These are phyloP conservation scores for Oikopleura albicans DNA, from an alignment of 23 tunicate genomes.

Conservation along the genomic window DNA sequence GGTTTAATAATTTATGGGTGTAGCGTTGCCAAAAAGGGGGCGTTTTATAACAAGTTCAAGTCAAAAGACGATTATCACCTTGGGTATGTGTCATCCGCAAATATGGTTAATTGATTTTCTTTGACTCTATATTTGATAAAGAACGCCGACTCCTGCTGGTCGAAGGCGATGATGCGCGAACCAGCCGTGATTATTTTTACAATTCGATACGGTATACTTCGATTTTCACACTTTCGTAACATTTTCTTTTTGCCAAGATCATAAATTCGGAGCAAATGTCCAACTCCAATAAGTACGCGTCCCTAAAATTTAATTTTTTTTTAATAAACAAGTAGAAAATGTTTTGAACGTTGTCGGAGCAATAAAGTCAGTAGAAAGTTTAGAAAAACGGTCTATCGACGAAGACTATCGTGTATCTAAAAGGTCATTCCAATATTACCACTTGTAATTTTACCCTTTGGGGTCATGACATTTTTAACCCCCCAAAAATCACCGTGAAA, in stretches of 20 bases:
- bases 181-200: slow-evolving; percentile 57
- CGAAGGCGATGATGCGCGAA: slow-evolving; percentile 67
- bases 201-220: slow-evolving; percentile 69
- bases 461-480: no score
- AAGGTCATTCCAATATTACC: no score
- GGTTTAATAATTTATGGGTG: no score
- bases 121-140: slow-evolving; percentile 68
- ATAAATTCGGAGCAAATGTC: slow-evolving; percentile 51
- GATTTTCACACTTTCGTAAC: slow-evolving; percentile 74
- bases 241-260: slow-evolving; percentile 89
- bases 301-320: slow-evolving; percentile 19
- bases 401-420: no score
- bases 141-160: slow-evolving; percentile 75
- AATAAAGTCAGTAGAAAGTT: no score
- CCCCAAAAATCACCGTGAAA: background rate
- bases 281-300: slow-evolving; percentile 70
- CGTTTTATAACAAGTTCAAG: no score
- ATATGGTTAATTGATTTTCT: slow-evolving; percentile 80
- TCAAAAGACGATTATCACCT: no score
- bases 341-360: no score
- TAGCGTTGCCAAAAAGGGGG: no score
- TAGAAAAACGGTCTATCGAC: no score
- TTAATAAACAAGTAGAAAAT: no score
- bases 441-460: no score
- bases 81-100: slow-evolving; percentile 95